A percentile compares a stretch with the other conserved stretches of the same genome.
Conservation (phyloP, 2,888 invertebrate genomes). For the Stenolophus ochropezus region DNA sequence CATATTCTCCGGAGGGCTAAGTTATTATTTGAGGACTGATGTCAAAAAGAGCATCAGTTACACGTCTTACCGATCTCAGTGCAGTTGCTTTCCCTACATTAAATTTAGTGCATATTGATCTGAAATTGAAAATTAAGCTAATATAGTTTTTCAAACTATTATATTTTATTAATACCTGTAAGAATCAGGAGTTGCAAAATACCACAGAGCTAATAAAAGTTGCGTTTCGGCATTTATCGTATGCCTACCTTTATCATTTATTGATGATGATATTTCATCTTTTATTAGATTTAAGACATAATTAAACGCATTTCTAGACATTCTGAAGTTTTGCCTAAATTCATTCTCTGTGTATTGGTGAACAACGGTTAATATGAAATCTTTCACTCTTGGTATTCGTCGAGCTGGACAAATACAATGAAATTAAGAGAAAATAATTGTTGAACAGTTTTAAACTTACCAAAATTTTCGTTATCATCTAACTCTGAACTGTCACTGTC, state of each 20-base stretch:
- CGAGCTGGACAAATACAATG: too few relatives aligned
- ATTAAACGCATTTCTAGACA: neutral
- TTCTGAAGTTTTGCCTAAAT: neutral
- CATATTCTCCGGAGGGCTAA: slow-evolving; percentile 13
- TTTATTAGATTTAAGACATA: neutral
- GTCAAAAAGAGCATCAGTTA: neutral
- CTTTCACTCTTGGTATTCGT: too few relatives aligned
- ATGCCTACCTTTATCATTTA: neutral
- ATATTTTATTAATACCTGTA: neutral
- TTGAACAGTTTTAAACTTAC: too few relatives aligned
- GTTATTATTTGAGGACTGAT: neutral
- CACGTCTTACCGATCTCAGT: slow-evolving; percentile 1
- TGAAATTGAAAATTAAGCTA: neutral
- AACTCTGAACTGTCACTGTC: too few relatives aligned
- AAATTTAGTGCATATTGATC: slow-evolving; percentile 17
- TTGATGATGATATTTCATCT: neutral
- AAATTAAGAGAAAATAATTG: too few relatives aligned
- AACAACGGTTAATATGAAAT: neutral
- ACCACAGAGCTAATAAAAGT: neutral
- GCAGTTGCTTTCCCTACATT: slow-evolving; percentile 30
- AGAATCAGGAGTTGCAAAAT: too few relatives aligned
- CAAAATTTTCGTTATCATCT: too few relatives aligned
- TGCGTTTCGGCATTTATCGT: neutral
- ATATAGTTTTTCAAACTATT: neutral
- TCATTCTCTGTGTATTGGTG: neutral